These are phyloP conservation scores for Allenopithecus nigroviridis DNA, from an alignment of 2,797 vertebrate species.

Conservation along the genomic window DNA sequence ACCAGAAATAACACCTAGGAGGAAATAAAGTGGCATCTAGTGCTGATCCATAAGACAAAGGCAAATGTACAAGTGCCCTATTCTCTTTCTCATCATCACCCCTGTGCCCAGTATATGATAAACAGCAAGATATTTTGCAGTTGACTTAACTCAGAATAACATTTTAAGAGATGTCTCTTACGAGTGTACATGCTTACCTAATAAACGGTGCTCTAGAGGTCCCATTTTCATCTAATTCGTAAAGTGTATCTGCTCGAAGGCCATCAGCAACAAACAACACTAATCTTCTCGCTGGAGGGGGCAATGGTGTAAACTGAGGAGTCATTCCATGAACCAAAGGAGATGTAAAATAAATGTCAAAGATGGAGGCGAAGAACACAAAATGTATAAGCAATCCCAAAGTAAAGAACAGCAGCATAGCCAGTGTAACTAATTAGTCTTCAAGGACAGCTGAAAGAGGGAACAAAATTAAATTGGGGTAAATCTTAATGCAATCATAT, in stretches of 20 bases:
- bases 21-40: neutral
- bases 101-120: neutral
- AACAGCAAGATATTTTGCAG: neutral
- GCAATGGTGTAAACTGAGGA: slow-evolving; percentile 87
- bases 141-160: neutral
- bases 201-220: slow-evolving; percentile 89
- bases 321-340: slow-evolving; percentile 97
- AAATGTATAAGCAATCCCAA: slow-evolving; percentile 93
- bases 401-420: slow-evolving; percentile 88
- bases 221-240: slow-evolving; percentile 82
- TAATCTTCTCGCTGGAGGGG: slow-evolving; percentile 91
- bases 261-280: slow-evolving; percentile 96
- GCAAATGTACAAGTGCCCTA: neutral
- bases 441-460: slow-evolving; percentile 44
- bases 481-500: neutral
- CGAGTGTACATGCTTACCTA: slow-evolving; percentile 85
- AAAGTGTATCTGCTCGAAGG: slow-evolving; percentile 93
- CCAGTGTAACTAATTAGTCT: slow-evolving; percentile 77
- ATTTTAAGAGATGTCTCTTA: neutral
- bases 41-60: neutral
- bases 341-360: slow-evolving; percentile 99
- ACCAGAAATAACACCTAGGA: neutral
- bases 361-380: slow-evolving; percentile 96
- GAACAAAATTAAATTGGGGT: neutral
- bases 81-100: neutral